Conservation (phyloP, 2,888 invertebrate species). For the Scotopteryx bipunctaria region DNA sequence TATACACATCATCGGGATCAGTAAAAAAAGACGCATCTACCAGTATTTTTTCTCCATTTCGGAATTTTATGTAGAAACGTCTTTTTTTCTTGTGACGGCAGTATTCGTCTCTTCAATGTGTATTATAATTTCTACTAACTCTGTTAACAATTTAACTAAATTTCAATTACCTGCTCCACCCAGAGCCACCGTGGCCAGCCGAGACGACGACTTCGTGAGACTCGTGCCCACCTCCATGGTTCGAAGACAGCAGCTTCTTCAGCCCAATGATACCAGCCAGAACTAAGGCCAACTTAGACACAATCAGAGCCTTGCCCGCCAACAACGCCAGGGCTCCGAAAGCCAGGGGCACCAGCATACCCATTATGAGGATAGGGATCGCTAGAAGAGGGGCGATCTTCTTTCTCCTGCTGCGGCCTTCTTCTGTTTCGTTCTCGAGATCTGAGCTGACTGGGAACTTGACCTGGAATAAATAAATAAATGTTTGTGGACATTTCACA, state of each 20-base stretch:
- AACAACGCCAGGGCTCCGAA: conserved; percentile 91
- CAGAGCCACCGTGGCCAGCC: conserved; percentile 86
- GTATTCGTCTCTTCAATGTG: no score
- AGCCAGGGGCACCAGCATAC: conserved; percentile 91
- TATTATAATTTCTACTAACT: no score
- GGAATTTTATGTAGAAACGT: no score
- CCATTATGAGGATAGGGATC: conserved; percentile 90
- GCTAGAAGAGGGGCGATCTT: conserved; percentile 89
- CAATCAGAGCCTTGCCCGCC: conserved; percentile 93
- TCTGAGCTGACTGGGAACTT: conserved; percentile 89
- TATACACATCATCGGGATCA: no score
- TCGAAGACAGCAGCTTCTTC: conserved; percentile 90
- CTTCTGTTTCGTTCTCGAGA: conserved; percentile 85
- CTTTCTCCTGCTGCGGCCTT: conserved; percentile 88
- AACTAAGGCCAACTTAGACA: conserved; percentile 92
- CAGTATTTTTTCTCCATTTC: no score
- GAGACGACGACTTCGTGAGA: conserved; percentile 89
- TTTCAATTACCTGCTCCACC: conserved; percentile 85
- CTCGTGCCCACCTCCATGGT: conserved; percentile 83
- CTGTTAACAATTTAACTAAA: background rate
- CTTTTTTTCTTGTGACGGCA: no score
- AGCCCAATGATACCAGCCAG: conserved; percentile 92
- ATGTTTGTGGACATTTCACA: no score
- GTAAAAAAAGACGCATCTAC: no score
- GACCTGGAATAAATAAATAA: conserved; percentile 75